Conservation (phyloP, 2,113 vertebrate genomes). For the Tenrec ecaudatus region DNA sequence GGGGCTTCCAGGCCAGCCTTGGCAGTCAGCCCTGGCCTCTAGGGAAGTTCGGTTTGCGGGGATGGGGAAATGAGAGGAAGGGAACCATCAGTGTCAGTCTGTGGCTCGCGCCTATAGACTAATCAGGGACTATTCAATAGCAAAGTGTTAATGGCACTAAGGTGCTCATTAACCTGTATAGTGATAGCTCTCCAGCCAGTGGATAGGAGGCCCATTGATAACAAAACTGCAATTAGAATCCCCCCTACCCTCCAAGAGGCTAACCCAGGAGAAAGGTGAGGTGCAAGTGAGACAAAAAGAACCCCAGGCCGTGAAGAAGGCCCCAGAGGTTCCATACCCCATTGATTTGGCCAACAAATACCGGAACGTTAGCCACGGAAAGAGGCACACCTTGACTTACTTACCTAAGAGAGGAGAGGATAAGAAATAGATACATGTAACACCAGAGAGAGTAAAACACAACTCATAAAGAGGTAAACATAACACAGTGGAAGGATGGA, state of each 20-base stretch:
- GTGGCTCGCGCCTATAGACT: slow-evolving; percentile 43
- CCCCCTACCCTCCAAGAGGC: background rate
- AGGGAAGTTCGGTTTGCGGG: slow-evolving; percentile 28
- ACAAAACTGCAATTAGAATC: slow-evolving; percentile 25
- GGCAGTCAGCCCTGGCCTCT: slow-evolving; percentile 14
- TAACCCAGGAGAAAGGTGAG: slow-evolving; percentile 14
- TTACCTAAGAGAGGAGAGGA: background rate
- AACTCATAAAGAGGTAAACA: background rate
- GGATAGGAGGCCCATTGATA: background rate
- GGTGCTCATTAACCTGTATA: slow-evolving; percentile 7
- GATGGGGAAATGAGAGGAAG: slow-evolving; percentile 58
- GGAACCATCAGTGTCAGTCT: slow-evolving; percentile 51
- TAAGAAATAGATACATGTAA: background rate
- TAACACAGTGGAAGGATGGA: slow-evolving; percentile 19
- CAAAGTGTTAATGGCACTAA: background rate
- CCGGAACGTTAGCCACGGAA: background rate
- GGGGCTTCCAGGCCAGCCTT: slow-evolving; percentile 9
- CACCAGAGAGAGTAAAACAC: background rate
- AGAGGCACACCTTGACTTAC: background rate
- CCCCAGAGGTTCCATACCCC: background rate
- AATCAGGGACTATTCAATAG: slow-evolving; percentile 63
- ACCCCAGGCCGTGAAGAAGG: background rate
- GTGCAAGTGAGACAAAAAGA: slow-evolving; percentile 24
- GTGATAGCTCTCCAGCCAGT: slow-evolving; percentile 15
- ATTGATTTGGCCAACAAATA: background rate